A percentile compares a stretch with the other conserved stretches of the same genome.
Evolutionary conservation across 2,113 vertebrate species (phyloP).

Genomic region (Notarius quadriscutis): DNA sequence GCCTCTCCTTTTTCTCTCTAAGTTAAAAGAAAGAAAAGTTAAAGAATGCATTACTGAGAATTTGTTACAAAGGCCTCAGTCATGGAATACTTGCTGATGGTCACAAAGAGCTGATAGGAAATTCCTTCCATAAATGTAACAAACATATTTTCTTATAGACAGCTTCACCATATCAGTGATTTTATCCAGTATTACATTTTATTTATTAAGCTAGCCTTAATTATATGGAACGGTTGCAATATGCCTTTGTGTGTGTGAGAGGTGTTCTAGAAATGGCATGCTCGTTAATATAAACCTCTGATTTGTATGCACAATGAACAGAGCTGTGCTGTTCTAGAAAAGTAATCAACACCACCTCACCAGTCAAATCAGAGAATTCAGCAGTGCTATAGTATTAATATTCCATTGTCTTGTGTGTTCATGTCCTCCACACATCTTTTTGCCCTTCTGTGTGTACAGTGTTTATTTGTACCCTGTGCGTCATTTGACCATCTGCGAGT

Average conservation of each 20-base stretch:
- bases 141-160: not conserved
- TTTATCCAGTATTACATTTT: not conserved
- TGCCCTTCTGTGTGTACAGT: conserved; percentile 32
- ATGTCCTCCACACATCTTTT: not conserved
- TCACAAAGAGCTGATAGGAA: not conserved
- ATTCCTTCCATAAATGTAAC: not conserved
- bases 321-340: not conserved
- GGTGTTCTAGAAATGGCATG: not conserved
- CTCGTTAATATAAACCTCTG: not conserved
- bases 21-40: not conserved
- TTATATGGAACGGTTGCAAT: not conserved
- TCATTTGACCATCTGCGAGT: conserved; percentile 70
- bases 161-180: not conserved
- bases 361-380: not conserved
- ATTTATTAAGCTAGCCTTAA: not conserved
- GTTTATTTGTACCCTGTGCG: conserved; percentile 59
- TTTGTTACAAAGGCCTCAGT: not conserved
- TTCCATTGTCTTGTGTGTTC: conserved; percentile 8
- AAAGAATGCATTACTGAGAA: too few relatives aligned
- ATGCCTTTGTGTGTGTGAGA: not conserved
- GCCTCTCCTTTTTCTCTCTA: not conserved
- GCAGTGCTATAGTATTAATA: not conserved
- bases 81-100: not conserved
- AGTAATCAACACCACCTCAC: not conserved
- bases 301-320: not conserved